phyloP scores from a whole-genome alignment of 2,113 vertebrate species.

The Centrocercus urophasianus region DNA sequence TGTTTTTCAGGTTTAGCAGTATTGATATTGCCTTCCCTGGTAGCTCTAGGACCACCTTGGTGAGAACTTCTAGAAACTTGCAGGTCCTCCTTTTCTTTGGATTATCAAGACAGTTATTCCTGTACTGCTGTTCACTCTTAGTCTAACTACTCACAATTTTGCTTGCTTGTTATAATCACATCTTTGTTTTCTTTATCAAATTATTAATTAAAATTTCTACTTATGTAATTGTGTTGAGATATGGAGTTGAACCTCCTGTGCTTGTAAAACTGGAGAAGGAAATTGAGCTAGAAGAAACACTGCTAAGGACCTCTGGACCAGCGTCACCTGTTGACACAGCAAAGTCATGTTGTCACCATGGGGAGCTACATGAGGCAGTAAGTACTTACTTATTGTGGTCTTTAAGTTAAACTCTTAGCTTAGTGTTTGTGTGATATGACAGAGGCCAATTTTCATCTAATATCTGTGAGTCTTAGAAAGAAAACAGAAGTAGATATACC shows the following conservation, averaged over 20 bases:
- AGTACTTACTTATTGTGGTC: conserved; percentile 55
- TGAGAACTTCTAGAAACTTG: background rate
- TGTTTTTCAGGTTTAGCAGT: background rate
- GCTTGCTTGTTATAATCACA: background rate
- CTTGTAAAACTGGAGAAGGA: conserved; percentile 97
- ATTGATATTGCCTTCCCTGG: background rate
- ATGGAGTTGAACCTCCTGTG: conserved; percentile 94
- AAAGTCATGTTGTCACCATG: conserved; percentile 91
- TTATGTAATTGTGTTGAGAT: conserved; percentile 76
- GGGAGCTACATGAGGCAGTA: conserved; percentile 90
- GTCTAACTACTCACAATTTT: background rate
- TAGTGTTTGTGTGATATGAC: background rate
- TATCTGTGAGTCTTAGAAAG: background rate
- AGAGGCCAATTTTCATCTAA: background rate
- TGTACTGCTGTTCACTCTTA: background rate
- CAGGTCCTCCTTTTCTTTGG: background rate
- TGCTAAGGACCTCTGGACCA: conserved; percentile 84
- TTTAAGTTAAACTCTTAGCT: background rate
- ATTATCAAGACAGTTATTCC: background rate
- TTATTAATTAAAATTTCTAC: background rate
- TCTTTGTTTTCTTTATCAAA: background rate
- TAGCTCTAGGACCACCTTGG: background rate
- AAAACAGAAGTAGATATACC: background rate
- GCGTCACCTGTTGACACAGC: conserved; percentile 83
- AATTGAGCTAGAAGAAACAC: conserved; percentile 95